These are phyloP conservation scores for Eulemur coronatus DNA, from an alignment of 2,797 vertebrate species.

Conservation along the genomic window DNA sequence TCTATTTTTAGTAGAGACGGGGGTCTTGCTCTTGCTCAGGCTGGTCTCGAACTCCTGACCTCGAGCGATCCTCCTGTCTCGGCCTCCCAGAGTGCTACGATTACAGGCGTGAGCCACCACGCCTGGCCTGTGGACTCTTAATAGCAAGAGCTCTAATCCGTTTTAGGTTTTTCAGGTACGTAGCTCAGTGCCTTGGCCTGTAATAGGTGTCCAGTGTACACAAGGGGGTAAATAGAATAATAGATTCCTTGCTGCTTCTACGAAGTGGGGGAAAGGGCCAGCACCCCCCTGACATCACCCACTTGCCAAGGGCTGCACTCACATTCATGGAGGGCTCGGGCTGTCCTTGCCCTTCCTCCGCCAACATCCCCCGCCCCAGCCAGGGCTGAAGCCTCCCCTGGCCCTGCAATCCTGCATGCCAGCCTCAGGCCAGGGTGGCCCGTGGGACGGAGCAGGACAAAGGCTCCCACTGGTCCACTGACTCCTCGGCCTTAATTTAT, in stretches of 20 bases:
- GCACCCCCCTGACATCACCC: too few relatives aligned
- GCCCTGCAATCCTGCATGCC: background rate
- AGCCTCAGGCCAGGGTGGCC: background rate
- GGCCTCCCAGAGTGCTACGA: too few relatives aligned
- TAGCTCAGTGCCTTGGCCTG: background rate
- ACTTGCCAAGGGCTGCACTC: background rate
- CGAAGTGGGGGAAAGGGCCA: background rate
- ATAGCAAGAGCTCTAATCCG: background rate
- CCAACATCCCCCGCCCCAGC: too few relatives aligned
- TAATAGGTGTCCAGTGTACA: background rate
- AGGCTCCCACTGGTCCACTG: background rate
- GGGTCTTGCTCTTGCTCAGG: too few relatives aligned
- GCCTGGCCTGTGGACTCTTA: background rate
- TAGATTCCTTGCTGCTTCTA: background rate
- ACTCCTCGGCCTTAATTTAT: slow-evolving; percentile 65
- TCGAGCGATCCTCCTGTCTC: too few relatives aligned
- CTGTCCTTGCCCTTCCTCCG: background rate
- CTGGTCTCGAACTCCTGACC: too few relatives aligned
- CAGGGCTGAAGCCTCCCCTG: background rate
- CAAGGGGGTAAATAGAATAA: background rate
- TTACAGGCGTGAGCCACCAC: too few relatives aligned
- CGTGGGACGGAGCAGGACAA: background rate
- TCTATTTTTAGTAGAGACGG: too few relatives aligned
- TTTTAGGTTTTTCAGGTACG: background rate
- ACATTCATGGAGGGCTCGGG: background rate